Conservation (phyloP, 2,888 invertebrate genomes). For the Euplexia lucipara region DNA sequence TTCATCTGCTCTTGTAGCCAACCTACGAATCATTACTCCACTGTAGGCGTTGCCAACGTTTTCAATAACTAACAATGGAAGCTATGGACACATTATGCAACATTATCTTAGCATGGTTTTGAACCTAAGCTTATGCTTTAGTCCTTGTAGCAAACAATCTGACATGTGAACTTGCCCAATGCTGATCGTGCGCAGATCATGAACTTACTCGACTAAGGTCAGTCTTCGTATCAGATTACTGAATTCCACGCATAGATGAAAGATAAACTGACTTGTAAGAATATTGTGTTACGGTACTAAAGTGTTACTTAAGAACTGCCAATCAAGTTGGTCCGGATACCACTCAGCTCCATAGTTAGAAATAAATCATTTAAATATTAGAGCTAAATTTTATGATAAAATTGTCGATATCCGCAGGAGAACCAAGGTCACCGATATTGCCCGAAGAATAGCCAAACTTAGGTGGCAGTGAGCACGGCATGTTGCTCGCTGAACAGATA, state of each 20-base stretch:
- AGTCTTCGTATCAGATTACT: conserved; percentile 53
- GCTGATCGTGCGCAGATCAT: conserved; percentile 55
- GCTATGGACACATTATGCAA: conserved; percentile 1
- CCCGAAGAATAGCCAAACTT: too few species aligned
- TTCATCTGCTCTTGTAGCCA: too few species aligned
- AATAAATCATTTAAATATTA: too few species aligned
- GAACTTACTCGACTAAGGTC: conserved; percentile 62
- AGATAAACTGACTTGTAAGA: conserved; percentile 16
- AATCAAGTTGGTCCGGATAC: conserved; percentile 9
- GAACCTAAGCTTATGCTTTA: conserved; percentile 31
- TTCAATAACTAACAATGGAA: background rate
- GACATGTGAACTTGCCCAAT: conserved; percentile 57
- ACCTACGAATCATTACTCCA: too few species aligned
- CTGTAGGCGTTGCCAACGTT: too few species aligned
- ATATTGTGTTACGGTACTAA: background rate
- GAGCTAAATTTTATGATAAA: too few species aligned
- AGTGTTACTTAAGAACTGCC: conserved; percentile 27
- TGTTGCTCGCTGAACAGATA: too few species aligned
- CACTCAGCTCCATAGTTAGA: too few species aligned
- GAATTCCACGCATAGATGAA: conserved; percentile 47
- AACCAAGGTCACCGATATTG: too few species aligned
- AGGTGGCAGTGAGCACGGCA: too few species aligned
- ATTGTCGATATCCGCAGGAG: too few species aligned
- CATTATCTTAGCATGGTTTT: conserved; percentile 13
- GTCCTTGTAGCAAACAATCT: conserved; percentile 29